Base-by-base conservation (phyloP, 2,797 vertebrate genomes). In the Tadarida brasiliensis region DNA sequence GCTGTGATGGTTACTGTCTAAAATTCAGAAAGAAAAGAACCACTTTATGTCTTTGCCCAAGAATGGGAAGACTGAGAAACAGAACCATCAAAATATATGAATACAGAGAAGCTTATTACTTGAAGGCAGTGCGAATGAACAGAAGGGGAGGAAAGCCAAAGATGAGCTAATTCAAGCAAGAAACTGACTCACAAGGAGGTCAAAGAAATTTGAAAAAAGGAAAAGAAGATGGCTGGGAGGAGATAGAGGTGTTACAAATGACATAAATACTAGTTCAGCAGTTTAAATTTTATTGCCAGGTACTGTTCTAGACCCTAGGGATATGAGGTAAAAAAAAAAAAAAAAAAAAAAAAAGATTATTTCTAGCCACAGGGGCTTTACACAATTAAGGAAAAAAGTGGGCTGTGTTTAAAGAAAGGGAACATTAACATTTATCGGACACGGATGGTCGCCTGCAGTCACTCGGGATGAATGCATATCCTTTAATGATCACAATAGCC, bases 181-280 rank as follows among this genome's bases (percentile, higher is more conserved):
- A 92, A 87, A 78, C 30, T 57, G 35, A 95, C 63, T 73, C 85
- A 82, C 24, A 71, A 14, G 51, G 16, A 57, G n/a, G 35, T 95
- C n/a, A 47, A 67, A 71, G 24, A 85, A 74, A 74, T 78, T 22
- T 59, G 76, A 56, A 77, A 86, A 74, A 20, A 57, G 11, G 30
- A 28, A 26, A n/a, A 16, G 39, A 56, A 1, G 11, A 11, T 65
- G 33, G 26, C n/a, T 82, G 8, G 4, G 8, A 33, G 6, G 30
- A 89, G n/a, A 26, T 7, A 14, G 28, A 78, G 74, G n/a, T 39
- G 15, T 90, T 68, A 78, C 61, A 88, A 87, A 39, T 57, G 26
- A 74, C 73, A 26, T 20, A 51, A 65, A 54, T 85, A 61, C 47
- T 91, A 17, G 16, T 91, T 16, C 30, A 28, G 47, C 76, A 20